Base-by-base conservation (phyloP, 2,797 vertebrate genomes). In the Diglossa cyanea region DNA sequence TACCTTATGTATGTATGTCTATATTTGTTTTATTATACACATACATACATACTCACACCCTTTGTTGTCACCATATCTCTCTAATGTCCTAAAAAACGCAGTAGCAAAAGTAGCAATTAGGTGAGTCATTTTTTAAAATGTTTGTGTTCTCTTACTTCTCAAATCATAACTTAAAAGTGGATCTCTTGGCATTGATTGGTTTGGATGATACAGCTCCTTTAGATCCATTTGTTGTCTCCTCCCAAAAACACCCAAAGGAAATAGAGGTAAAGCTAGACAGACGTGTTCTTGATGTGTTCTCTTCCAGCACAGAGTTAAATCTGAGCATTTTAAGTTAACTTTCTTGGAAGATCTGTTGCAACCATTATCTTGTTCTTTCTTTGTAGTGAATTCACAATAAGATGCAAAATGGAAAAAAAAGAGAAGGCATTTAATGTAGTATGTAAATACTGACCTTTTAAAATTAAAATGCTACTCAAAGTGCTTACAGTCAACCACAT, bases 321-420 rank as follows among this genome's bases (percentile, higher is more conserved):
- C 90, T 63, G 60, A 68, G 30, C 78, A 39, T 90, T 61, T 48
- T 37, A 31, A 94, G 94, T 96, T 70, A 90, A 63, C 88, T 95
- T 94, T 95, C 82, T 70, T 86, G 60, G 96, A 98, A 98, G 97
- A 97, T 96, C 98, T 98, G 98, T 97, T 98, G 99, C 99, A 99
- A 99, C 99, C 98, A 99, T 99, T 99, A 99, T 99, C 98, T 96
- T 98, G 89, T 97, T 97, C 98, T 98, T 98, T 97, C 94, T 95
- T 94, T 95, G 97, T 98, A 96, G 95, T 98, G 97, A 98, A 95
- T 96, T 98, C 97, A 97, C 95, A 90, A 83, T 77, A 93, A 31
- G 31, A 96, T 91, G 95, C 96, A 95, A 90, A 93, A 84, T 90
- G 88, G 33, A 35, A 61, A 42, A 42, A 68, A 79, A 71, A 66